A percentile compares a stretch with the other conserved stretches of the same genome.
phyloP scores from a whole-genome alignment of 2,113 vertebrate genomes.

The Picathartes gymnocephalus region DNA sequence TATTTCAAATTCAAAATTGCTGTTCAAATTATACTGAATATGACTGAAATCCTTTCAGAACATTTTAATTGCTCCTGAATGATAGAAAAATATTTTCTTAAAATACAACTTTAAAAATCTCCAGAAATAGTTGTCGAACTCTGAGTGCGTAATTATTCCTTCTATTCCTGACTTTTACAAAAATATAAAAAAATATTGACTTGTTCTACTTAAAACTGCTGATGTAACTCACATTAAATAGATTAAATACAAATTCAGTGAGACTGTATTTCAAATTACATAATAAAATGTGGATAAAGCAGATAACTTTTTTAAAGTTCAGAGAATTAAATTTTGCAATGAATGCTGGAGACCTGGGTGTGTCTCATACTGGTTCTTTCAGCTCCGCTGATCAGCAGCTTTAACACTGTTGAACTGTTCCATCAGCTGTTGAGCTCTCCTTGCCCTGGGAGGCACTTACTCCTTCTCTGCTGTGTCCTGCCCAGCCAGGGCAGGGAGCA shows the following conservation, averaged over 20 bases:
- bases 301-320: background rate
- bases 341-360: background rate
- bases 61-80: conserved; percentile 9
- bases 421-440: background rate
- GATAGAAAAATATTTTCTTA: conserved; percentile 5
- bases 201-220: background rate
- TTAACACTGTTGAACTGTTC: background rate
- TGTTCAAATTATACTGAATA: background rate
- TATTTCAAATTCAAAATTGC: background rate
- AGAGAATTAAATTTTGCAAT: background rate
- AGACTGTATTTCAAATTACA: background rate
- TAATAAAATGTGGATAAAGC: background rate
- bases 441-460: background rate
- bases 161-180: background rate
- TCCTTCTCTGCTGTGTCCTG: rapidly evolving
- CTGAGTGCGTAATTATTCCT: background rate
- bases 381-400: background rate
- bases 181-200: background rate
- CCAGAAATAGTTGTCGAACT: background rate
- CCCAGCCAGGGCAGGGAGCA: background rate
- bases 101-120: background rate
- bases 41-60: background rate
- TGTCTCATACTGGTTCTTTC: background rate
- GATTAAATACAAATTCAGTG: background rate
- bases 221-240: background rate